Evolutionary conservation across 2,113 vertebrate genomes (phyloP).

Genomic region (Daboia siamensis): DNA sequence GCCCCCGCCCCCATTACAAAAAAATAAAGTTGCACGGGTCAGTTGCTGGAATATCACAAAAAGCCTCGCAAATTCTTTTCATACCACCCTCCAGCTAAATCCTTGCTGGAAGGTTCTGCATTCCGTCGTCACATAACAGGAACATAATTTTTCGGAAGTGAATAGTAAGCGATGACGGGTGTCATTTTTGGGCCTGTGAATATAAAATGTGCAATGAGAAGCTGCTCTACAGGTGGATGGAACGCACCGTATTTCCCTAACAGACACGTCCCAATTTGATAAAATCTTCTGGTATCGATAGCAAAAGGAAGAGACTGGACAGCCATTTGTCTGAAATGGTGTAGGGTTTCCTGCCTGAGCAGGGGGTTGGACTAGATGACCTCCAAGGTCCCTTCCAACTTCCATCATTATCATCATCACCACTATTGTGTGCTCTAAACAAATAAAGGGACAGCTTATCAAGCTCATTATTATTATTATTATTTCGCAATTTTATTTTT

Average conservation of each 20-base stretch:
- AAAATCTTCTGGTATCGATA: background rate
- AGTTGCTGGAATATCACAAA: background rate
- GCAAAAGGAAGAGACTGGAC: too few relatives aligned
- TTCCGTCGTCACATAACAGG: background rate
- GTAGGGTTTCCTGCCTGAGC: too few relatives aligned
- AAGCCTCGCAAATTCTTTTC: background rate
- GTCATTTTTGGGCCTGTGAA: background rate
- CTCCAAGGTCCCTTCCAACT: too few relatives aligned
- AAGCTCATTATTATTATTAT: background rate
- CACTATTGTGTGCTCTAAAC: background rate
- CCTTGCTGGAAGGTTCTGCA: background rate
- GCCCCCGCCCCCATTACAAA: background rate
- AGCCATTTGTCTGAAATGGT: too few relatives aligned
- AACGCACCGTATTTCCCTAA: background rate
- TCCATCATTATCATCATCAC: too few relatives aligned
- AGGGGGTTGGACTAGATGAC: too few relatives aligned
- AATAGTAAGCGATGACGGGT: background rate
- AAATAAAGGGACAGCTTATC: background rate
- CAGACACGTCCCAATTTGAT: background rate
- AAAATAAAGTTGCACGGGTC: background rate
- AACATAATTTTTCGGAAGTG: background rate
- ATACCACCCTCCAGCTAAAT: conserved; percentile 9
- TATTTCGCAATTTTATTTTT: background rate
- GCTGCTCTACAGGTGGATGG: background rate
- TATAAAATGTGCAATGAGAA: background rate